Evolutionary conservation across 2,113 vertebrate species (phyloP).

Genomic region (Tachuris rubrigastra): DNA sequence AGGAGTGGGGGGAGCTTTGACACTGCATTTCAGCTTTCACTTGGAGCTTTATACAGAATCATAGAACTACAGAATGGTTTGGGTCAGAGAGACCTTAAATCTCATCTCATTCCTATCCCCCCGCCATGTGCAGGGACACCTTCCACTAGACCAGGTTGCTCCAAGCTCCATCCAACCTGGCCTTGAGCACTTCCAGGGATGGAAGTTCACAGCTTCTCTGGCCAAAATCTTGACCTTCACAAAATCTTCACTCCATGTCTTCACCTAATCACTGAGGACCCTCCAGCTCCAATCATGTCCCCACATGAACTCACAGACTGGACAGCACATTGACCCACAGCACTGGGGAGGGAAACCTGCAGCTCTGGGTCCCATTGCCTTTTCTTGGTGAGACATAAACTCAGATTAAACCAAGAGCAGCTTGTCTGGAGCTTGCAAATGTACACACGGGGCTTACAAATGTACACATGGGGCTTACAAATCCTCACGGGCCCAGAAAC

Average conservation of each 20-base stretch:
- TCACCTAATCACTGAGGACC: not conserved
- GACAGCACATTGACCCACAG: rapidly evolving
- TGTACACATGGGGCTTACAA: not conserved
- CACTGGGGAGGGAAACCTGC: too few relatives aligned
- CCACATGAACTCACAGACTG: rapidly evolving
- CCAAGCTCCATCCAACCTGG: not conserved
- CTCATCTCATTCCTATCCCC: not conserved
- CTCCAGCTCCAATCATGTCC: rapidly evolving
- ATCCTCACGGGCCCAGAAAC: not conserved
- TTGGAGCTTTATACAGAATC: not conserved
- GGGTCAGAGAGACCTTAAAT: not conserved
- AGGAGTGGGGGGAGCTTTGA: not conserved
- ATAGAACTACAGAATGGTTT: not conserved
- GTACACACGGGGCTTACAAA: not conserved
- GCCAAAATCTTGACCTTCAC: not conserved
- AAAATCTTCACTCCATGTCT: rapidly evolving
- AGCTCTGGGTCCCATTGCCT: not conserved
- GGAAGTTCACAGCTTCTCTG: not conserved
- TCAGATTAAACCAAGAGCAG: not conserved
- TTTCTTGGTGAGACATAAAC: not conserved
- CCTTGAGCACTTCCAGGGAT: not conserved
- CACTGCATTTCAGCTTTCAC: not conserved
- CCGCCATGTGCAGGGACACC: not conserved
- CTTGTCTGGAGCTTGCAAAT: not conserved
- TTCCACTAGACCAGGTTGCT: not conserved